These are phyloP conservation scores for Microcebus tavaratra DNA, from an alignment of 2,113 vertebrate genomes.

Conservation along the genomic window DNA sequence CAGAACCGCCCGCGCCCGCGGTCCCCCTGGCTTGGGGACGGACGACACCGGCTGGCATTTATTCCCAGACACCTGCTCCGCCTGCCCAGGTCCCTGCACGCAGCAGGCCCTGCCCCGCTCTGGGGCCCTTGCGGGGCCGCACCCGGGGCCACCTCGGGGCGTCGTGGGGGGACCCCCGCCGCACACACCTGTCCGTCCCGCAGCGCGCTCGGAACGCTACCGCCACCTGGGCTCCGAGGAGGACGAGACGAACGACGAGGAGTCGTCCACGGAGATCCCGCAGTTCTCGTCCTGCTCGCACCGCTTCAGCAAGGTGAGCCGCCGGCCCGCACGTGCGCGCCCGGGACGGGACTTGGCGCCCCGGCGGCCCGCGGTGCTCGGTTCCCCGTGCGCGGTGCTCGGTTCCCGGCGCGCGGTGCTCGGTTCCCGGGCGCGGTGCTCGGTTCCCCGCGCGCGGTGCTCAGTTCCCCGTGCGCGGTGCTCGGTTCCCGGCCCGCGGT, in stretches of 20 bases:
- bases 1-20: fast-evolving
- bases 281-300: conserved; percentile 98
- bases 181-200: not conserved
- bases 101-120: not conserved
- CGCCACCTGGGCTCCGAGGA: conserved; percentile 94
- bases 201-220: conserved; percentile 96
- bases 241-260: conserved; percentile 96
- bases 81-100: not conserved
- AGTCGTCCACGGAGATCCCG: conserved; percentile 94
- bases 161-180: not conserved
- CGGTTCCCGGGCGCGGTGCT: no score
- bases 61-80: not conserved
- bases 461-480: no score
- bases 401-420: no score
- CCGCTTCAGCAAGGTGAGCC: conserved; percentile 96
- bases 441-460: no score
- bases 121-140: not conserved
- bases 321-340: no score
- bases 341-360: no score
- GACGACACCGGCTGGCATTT: no score
- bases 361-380: no score
- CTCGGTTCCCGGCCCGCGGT: no score
- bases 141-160: not conserved
- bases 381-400: no score
- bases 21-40: not conserved